Base-by-base conservation (phyloP, 1,140 invertebrate genomes). In the Drosophila neocordata region DNA sequence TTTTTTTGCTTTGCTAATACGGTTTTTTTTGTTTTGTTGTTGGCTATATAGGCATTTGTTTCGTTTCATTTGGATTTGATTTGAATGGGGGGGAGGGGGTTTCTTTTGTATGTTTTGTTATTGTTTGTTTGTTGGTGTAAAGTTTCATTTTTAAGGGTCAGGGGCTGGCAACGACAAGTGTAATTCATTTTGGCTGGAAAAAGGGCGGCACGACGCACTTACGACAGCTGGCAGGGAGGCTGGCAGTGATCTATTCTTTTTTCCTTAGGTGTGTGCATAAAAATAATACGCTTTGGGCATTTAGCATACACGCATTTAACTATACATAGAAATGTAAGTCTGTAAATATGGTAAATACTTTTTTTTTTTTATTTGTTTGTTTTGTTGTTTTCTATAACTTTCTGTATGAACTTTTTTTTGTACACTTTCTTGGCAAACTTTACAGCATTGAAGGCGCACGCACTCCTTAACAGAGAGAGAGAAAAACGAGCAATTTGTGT, bases 1-100 rank as follows among this genome's bases (percentile, higher is more conserved):
- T 15, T 41, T 41, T 44, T 41, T 41, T n/a, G 7, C 15, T 79
- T 79, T 77, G 73, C 84, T 80, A 84, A 84, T 81, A 82, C 73
- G 52, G 70, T 73, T 62, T 68, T 67, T 72, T 65, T 31, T 65
- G 58, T 69, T 59, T 67, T 66, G 15, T 75, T 53, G 58, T 80
- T 73, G 51, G 78, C 57, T 70, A 27, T 48, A 66, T 37, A 67
- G 51, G 61, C 73, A 58, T 81, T 52, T 72, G 57, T 70, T 65
- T 70, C 64, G 20, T 70, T 58, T 65, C 48, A 65, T 44, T 61
- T 34, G 18, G 12, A n/a, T 38, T 52, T 31, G 18, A 60, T 64
- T 68, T 67, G 12, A 15, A 52, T 68, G 48, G 24, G 24, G 1
- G 1, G 24, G 2, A n/a, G n/a, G n/a, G n/a, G n/a, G n/a, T 24